Percentiles rank a stretch among this genome's conserved stretches.
phyloP scores from a whole-genome alignment of 1,140 invertebrate species.

The Drosophila navojoa region DNA sequence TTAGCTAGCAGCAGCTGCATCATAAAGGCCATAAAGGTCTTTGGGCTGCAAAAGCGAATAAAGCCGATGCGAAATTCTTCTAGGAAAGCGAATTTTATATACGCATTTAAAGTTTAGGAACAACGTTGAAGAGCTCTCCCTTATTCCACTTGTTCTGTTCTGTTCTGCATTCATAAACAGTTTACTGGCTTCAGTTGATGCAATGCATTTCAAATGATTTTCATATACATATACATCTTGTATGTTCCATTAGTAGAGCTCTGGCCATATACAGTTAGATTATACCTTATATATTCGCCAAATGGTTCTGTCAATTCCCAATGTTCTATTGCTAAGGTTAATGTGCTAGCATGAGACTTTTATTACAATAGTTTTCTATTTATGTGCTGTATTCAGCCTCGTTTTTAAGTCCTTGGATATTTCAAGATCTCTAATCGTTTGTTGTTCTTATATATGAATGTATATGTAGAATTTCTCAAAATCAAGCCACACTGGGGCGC shows the following conservation, averaged over 20 bases:
- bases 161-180: not conserved
- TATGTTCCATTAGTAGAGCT: no score
- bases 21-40: not conserved
- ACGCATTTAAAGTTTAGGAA: no score
- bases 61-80: not conserved
- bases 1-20: constrained; percentile 8
- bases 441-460: not conserved
- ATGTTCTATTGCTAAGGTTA: no score
- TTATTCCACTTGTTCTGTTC: not conserved
- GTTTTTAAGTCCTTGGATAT: no score
- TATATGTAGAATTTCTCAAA: not conserved
- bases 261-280: no score
- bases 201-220: no score
- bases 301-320: no score
- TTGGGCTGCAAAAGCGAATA: no score
- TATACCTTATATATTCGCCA: no score
- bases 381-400: not conserved
- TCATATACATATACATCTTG: no score
- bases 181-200: not conserved
- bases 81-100: constrained; percentile 3
- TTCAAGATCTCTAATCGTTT: not conserved
- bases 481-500: not conserved
- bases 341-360: no score
- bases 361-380: no score
- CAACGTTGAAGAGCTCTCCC: not conserved